Evolutionary conservation across 2,797 vertebrate genomes (phyloP), one percentile per base, ranked within the genome.

Genomic region (Macropus fuliginosus): DNA sequence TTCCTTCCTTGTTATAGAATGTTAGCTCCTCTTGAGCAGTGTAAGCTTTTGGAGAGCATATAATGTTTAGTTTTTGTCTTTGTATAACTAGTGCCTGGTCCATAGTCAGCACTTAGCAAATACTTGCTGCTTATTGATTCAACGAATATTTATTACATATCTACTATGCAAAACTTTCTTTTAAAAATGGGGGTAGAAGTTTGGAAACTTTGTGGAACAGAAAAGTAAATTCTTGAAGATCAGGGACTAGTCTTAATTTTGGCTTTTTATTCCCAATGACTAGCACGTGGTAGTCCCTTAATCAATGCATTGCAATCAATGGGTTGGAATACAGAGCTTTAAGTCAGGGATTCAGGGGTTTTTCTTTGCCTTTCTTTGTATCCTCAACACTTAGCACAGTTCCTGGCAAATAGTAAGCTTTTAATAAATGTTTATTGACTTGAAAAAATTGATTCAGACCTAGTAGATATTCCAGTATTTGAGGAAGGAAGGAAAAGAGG

Each of bases 351-450:
- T 62, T 31, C 11, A 62, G 13, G 21, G 12, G 29, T 1, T 10
- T 62, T 62, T 29, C 34, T 14, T 62, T 62, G 31, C 4, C 13
- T 34, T 62, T 14, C 31, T 62, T 62, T 62, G 59, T 34, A 62
- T 62, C 14, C 59, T 16, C 13, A 34, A 91, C 90, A 94, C 91
- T 96, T 92, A 97, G 54, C 94, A 92, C 93, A 94, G 59, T 93
- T 54, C 62, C 96, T 56, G 90, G 8, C 94, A 52, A 40, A 95
- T 57, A 94, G 92, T 95, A 95, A 96, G 66, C 54, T 93, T 94
- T 97, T 96, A 52, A 92, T 57, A 90, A 31, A 93, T 96, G 95
- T 56, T 87, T 59, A 9, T 0, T 92, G 34, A 59, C 29, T 59
- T 59, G 92, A 29, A 66, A 56, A 95, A 74, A 92, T 34, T 34